These are phyloP conservation scores for Argyrosomus regius DNA, from an alignment of 2,797 vertebrate genomes.

Conservation along the genomic window DNA sequence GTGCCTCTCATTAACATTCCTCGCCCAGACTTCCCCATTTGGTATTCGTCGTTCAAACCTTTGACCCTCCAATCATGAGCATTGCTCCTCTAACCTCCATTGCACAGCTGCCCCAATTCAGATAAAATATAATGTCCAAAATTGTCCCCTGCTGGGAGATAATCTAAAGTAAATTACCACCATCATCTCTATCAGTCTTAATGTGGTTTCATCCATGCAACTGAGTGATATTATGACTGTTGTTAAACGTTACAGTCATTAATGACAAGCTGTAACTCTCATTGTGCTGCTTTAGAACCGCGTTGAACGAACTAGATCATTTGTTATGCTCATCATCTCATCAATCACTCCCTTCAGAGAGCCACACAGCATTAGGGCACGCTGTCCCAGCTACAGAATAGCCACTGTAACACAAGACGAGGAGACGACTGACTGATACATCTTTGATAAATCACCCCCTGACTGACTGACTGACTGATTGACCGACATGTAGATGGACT, in stretches of 20 bases:
- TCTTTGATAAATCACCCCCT: constrained; percentile 47
- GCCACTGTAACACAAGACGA: constrained; percentile 17
- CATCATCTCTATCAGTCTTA: constrained; percentile 64
- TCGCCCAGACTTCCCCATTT: constrained; percentile 17
- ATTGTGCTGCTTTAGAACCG: constrained; percentile 44
- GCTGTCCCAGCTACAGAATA: constrained; percentile 25
- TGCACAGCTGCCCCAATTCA: constrained; percentile 65
- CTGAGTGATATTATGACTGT: constrained; percentile 67
- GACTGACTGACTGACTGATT: constrained; percentile 19
- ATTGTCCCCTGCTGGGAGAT: constrained; percentile 68
- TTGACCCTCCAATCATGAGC: constrained; percentile 51
- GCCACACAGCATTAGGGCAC: constrained; percentile 24
- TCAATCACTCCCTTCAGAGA: constrained; percentile 59
- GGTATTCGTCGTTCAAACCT: constrained; percentile 46
- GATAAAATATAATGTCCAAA: constrained; percentile 64
- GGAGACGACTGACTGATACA: constrained; percentile 27
- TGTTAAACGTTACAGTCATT: constrained; percentile 76
- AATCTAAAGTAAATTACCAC: constrained; percentile 69
- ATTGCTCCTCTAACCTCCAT: constrained; percentile 34
- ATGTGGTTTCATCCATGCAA: constrained; percentile 54
- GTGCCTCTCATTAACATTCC: constrained; percentile 3
- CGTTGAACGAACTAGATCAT: constrained; percentile 62
- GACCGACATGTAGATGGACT: constrained; percentile 3
- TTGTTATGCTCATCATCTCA: constrained; percentile 65
- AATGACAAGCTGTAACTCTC: constrained; percentile 63